phyloP scores from a whole-genome alignment of 2,797 vertebrate genomes.

The Orientallactaga sibirica region DNA sequence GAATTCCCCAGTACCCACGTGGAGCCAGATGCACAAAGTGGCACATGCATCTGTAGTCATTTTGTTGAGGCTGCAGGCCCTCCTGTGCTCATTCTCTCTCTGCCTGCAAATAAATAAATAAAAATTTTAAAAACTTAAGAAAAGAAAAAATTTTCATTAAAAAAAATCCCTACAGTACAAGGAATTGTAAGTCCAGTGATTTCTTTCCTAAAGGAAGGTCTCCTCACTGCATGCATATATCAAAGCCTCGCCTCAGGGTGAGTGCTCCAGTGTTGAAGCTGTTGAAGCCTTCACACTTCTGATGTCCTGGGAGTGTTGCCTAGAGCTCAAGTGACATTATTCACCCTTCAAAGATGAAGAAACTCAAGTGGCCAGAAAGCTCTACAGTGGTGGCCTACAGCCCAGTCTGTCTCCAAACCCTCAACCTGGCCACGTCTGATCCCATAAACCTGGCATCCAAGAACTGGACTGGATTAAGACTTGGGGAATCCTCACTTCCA shows the following conservation, averaged over 20 bases:
- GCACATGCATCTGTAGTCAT: too few relatives aligned
- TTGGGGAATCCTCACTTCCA: neutral
- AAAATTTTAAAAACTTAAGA: too few relatives aligned
- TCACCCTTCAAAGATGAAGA: neutral
- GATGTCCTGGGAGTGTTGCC: neutral
- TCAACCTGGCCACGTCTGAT: neutral
- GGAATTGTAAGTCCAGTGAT: neutral
- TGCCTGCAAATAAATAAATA: too few relatives aligned
- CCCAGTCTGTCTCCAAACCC: neutral
- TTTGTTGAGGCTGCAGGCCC: too few relatives aligned
- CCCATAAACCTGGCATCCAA: neutral
- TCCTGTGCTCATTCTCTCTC: too few relatives aligned
- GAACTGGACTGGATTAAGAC: neutral
- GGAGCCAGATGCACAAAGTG: too few relatives aligned
- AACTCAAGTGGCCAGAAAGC: neutral
- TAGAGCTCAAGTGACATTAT: neutral
- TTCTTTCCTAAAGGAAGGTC: constrained; percentile 39
- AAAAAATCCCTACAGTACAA: neutral
- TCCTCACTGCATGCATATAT: neutral
- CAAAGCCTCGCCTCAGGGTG: neutral
- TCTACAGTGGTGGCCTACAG: neutral
- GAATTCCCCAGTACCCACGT: too few relatives aligned
- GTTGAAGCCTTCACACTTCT: neutral
- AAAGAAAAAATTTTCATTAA: too few relatives aligned
- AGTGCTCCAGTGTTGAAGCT: neutral